These are phyloP conservation scores for Phyllostomus discolor DNA, from an alignment of 2,113 vertebrate genomes.

Conservation along the genomic window DNA sequence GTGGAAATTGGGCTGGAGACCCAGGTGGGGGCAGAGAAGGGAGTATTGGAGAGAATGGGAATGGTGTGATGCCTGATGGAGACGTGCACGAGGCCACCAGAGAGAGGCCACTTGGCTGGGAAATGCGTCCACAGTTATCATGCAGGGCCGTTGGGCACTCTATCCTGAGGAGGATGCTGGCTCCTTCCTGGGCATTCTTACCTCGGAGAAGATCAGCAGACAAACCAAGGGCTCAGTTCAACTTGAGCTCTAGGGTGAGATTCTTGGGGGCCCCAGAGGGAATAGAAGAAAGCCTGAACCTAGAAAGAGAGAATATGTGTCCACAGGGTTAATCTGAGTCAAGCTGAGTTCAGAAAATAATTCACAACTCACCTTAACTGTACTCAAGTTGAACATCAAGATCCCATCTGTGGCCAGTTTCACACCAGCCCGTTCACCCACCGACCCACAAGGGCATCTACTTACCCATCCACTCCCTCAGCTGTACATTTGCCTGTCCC, in stretches of 20 bases:
- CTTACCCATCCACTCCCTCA: not conserved
- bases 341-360: not conserved
- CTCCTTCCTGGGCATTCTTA: not conserved
- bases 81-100: fast-evolving
- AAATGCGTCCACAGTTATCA: not conserved
- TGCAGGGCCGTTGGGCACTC: not conserved
- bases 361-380: not conserved
- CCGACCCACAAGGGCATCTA: not conserved
- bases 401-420: not conserved
- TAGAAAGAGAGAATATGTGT: not conserved
- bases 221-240: not conserved
- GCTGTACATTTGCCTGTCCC: not conserved
- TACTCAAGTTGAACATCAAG: not conserved
- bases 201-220: not conserved
- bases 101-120: too few species aligned
- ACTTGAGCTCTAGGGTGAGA: not conserved
- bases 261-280: not conserved
- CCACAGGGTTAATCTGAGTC: not conserved
- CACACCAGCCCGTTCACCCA: not conserved
- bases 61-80: not conserved
- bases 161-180: not conserved
- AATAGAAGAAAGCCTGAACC: not conserved
- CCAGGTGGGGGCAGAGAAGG: not conserved
- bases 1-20: not conserved
- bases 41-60: not conserved